Conservation (phyloP, 2,888 invertebrate species). For the Idaea biselata region DNA sequence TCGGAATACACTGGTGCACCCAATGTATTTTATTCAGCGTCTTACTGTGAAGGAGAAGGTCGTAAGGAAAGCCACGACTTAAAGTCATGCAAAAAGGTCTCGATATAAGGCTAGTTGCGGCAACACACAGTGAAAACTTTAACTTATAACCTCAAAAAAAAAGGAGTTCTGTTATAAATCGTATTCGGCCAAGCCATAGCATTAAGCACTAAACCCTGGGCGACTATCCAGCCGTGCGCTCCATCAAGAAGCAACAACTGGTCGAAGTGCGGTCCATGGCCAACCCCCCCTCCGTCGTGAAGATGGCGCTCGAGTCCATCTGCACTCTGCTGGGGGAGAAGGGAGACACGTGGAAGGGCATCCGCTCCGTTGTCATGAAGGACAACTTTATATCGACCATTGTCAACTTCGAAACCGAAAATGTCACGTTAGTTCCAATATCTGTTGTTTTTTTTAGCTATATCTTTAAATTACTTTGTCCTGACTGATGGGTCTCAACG, state of each 20-base stretch:
- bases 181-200: constrained; percentile 16
- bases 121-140: too few relatives aligned
- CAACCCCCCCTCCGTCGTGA: constrained; percentile 95
- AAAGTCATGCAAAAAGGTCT: too few relatives aligned
- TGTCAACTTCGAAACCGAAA: constrained; percentile 96
- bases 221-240: constrained; percentile 88
- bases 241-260: constrained; percentile 97
- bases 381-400: constrained; percentile 97
- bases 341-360: constrained; percentile 96
- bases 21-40: too few relatives aligned
- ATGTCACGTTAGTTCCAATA: constrained; percentile 90
- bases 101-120: too few relatives aligned
- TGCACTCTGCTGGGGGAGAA: constrained; percentile 95
- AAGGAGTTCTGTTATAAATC: background rate
- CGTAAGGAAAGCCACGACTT: too few relatives aligned
- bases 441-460: constrained; percentile 6
- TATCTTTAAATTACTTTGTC: background rate
- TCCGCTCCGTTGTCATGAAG: constrained; percentile 93
- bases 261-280: constrained; percentile 97
- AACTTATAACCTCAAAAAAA: too few relatives aligned
- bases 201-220: constrained; percentile 49
- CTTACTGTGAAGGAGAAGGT: too few relatives aligned
- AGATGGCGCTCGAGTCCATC: constrained; percentile 96
- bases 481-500: too few relatives aligned
- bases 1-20: too few relatives aligned